Percentiles rank a stretch among this genome's conserved stretches.
These are phyloP conservation scores for Hypomecis punctinalis DNA, from an alignment of 2,888 invertebrate genomes.

Conservation along the genomic window DNA sequence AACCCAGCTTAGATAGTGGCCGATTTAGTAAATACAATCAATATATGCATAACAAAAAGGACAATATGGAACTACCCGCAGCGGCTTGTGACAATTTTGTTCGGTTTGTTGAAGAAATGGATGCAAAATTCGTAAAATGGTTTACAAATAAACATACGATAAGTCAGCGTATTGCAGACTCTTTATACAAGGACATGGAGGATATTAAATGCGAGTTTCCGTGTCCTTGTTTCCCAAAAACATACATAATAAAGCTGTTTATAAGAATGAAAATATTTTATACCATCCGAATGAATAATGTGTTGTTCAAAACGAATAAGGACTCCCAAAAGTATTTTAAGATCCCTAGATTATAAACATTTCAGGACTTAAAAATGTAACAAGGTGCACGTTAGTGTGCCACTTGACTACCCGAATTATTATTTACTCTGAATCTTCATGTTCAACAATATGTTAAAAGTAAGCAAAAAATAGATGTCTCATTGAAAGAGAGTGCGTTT, in stretches of 20 bases:
- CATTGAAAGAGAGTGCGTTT: too few species aligned
- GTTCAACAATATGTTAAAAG: too few species aligned
- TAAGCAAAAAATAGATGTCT: too few species aligned
- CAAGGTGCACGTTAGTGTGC: neutral
- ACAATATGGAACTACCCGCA: neutral
- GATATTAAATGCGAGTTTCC: neutral
- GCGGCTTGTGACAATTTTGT: slow-evolving; percentile 14
- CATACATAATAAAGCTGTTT: slow-evolving; percentile 10
- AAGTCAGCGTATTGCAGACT: slow-evolving; percentile 3
- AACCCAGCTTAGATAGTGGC: neutral
- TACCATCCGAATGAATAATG: slow-evolving; percentile 14
- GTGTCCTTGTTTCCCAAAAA: slow-evolving; percentile 22
- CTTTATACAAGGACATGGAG: slow-evolving; percentile 1
- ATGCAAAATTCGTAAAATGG: slow-evolving; percentile 6
- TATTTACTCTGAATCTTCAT: too few species aligned
- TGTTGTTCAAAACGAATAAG: slow-evolving; percentile 4
- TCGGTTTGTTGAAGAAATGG: slow-evolving; percentile 18
- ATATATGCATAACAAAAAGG: neutral
- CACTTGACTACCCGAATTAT: too few species aligned
- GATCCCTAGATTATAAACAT: slow-evolving; percentile 39
- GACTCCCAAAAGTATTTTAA: slow-evolving; percentile 38
- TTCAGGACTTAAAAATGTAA: neutral
- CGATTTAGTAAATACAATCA: neutral
- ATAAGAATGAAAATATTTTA: slow-evolving; percentile 22
- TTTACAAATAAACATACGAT: neutral